Base-by-base conservation (phyloP, 1,140 invertebrate species). In the Meteorus sp. region DNA sequence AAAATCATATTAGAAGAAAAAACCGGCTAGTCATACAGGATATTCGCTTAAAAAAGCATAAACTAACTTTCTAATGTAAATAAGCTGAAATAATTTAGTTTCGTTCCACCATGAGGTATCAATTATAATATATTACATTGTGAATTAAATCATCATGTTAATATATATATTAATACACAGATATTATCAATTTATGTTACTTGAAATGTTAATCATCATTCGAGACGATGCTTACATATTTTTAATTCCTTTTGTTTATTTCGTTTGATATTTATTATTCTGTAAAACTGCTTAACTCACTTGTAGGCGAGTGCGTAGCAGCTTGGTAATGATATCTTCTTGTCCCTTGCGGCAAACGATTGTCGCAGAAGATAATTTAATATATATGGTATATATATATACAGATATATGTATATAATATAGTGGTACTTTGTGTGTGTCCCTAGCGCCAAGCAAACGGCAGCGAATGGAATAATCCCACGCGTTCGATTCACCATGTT, bases 401-500 rank as follows among this genome's bases (percentile, higher is more conserved):
- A 33, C 9, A 11, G 27, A 20, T 39, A 37, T 53, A 23, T 15
- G 11, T 22, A 35, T 53, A 53, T 8, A 19, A 6, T 19, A 27
- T 33, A 37, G 39, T 17, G 35, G 25, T 19, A 13, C 13, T 39
- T 11, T 4, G 8, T 13, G 47, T 44, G 50, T 59, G 52, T 60
- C 53, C 45, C 17, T 23, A n/a, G 15, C 45, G 7, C 35, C 25
- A 50, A 57, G 37, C 56, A 47, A 20, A 52, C 31, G 20, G 43
- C 15, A 22, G 35, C 20, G 41, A 52, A 59, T 57, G 54, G 60
- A 57, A 61, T 61, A 61, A 61, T 61, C 60, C 60, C 45, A 53
- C 48, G 55, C 59, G 43, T 56, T 29, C 53, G 47, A 56, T 55
- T 61, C 52, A 48, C 60, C 60, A 57, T 61, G 39, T 61, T 61